Evolutionary conservation across 2,888 invertebrate genomes (phyloP).

Genomic region (Spilarctia lutea): DNA sequence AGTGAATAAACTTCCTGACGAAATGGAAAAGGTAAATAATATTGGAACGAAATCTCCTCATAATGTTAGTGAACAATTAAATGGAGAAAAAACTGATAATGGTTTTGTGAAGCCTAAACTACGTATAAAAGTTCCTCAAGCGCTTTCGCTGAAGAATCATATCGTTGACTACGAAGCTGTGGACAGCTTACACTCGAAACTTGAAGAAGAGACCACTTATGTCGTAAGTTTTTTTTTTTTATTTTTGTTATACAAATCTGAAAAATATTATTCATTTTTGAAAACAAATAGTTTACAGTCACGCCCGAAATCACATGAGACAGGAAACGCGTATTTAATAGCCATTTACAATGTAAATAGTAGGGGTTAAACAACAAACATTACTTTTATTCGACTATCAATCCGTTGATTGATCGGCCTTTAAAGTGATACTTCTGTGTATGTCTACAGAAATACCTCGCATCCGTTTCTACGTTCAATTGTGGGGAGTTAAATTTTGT

Average conservation of each 20-base stretch:
- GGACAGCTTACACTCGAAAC: conserved; percentile 71
- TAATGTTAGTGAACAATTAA: conserved; percentile 66
- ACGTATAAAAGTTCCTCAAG: conserved; percentile 75
- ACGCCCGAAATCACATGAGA: background rate
- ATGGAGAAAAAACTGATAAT: conserved; percentile 55
- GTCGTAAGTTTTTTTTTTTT: conserved; percentile 65
- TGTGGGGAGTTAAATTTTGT: background rate
- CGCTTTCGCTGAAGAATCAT: conserved; percentile 73
- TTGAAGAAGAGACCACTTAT: conserved; percentile 64
- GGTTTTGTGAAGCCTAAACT: conserved; percentile 69
- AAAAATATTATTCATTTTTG: background rate
- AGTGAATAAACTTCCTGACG: conserved; percentile 38
- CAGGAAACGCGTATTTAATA: conserved; percentile 10
- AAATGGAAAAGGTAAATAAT: conserved; percentile 68
- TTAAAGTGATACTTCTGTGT: conserved; percentile 11
- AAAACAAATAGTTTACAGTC: background rate
- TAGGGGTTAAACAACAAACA: conserved; percentile 8
- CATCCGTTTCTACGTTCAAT: background rate
- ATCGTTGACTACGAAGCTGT: conserved; percentile 62
- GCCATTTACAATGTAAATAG: conserved; percentile 7
- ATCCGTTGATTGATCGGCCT: conserved; percentile 17
- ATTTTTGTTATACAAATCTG: background rate
- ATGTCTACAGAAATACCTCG: background rate
- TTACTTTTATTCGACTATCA: conserved; percentile 13
- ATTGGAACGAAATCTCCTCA: conserved; percentile 64